Percentiles rank a stretch among this genome's conserved stretches.
These are phyloP conservation scores for Anneissia japonica DNA, from an alignment of 35 echinoderm and acorn worm genomes.

Conservation along the genomic window DNA sequence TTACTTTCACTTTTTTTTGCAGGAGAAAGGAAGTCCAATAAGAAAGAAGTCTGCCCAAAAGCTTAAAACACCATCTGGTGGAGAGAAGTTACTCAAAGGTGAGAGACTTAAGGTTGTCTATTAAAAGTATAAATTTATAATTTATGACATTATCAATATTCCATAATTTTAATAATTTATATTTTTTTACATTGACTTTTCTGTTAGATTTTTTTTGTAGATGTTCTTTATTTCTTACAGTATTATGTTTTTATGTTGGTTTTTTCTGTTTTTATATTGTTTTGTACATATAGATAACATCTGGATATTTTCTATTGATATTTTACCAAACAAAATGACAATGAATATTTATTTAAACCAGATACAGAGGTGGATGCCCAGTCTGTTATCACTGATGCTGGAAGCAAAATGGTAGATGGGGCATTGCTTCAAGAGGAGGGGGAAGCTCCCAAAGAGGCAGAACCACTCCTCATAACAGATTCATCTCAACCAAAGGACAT, in stretches of 20 bases:
- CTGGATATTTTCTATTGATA: too few species aligned
- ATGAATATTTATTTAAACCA: too few species aligned
- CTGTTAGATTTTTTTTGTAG: neutral
- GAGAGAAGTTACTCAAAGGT: neutral
- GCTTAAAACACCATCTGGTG: neutral
- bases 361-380: conserved; percentile 27
- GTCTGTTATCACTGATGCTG: conserved; percentile 67
- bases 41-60: neutral
- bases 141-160: too few species aligned
- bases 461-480: neutral
- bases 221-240: too few species aligned
- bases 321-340: too few species aligned
- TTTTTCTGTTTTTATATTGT: too few species aligned
- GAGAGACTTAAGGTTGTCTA: too few species aligned
- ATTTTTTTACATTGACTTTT: neutral
- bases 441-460: neutral
- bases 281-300: too few species aligned
- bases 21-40: neutral
- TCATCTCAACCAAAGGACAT: conserved; percentile 52
- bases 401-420: conserved; percentile 28
- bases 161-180: too few species aligned
- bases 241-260: too few species aligned
- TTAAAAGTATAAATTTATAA: too few species aligned
- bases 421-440: conserved; percentile 41
- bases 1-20: too few species aligned